These are phyloP conservation scores for Trichogramma dendrolimi DNA, from an alignment of 2,888 invertebrate genomes.

Conservation along the genomic window DNA sequence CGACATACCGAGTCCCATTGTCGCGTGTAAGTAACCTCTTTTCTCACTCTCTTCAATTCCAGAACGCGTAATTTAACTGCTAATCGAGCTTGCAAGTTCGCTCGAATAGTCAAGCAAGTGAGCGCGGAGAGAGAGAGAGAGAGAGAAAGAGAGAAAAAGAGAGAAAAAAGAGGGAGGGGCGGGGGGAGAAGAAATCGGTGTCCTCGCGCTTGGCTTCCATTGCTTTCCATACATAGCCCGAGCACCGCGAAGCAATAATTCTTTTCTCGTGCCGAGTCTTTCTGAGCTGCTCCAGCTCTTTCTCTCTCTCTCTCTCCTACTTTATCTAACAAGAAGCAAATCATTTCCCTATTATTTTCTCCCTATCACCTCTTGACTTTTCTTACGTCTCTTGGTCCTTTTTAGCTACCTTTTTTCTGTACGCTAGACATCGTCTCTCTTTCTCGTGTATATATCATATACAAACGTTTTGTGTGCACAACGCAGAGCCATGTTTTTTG, in stretches of 20 bases:
- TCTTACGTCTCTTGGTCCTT: slow-evolving; percentile 1
- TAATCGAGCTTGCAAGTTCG: slow-evolving; percentile 43
- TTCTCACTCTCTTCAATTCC: slow-evolving; percentile 11
- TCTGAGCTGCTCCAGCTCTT: too few relatives aligned
- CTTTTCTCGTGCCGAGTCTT: background rate
- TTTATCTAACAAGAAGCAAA: slow-evolving; percentile 54
- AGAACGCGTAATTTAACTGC: slow-evolving; percentile 41
- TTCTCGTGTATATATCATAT: slow-evolving; percentile 32
- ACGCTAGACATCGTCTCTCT: slow-evolving; percentile 32
- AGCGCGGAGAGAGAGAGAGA: slow-evolving; percentile 26
- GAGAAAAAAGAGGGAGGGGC: background rate
- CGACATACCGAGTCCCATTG: too few relatives aligned
- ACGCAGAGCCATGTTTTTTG: slow-evolving; percentile 45
- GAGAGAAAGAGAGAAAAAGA: background rate
- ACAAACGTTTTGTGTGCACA: slow-evolving; percentile 30
- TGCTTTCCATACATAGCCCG: background rate
- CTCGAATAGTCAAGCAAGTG: slow-evolving; percentile 43
- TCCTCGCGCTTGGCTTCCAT: too few relatives aligned
- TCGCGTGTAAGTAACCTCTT: slow-evolving; percentile 12
- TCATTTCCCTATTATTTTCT: slow-evolving; percentile 54
- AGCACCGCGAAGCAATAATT: background rate
- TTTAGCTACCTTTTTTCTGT: too few relatives aligned
- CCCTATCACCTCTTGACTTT: slow-evolving; percentile 42
- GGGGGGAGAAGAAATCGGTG: too few relatives aligned
- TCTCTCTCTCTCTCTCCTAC: slow-evolving; percentile 32